Conservation (phyloP, 2,797 vertebrate genomes). For the Peromyscus eremicus region DNA sequence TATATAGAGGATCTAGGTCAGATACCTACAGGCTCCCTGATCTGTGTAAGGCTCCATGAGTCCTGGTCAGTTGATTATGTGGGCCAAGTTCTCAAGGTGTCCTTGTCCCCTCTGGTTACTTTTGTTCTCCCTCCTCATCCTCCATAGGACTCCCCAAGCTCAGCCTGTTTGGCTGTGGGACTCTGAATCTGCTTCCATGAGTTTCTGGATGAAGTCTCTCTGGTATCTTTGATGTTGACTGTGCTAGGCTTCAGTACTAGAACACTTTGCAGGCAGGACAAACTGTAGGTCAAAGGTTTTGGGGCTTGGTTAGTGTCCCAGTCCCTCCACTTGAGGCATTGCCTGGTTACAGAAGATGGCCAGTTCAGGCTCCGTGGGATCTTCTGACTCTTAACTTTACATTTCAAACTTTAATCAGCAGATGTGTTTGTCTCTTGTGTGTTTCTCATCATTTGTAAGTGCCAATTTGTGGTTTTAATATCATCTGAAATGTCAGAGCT, state of each 20-base stretch:
- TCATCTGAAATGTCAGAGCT: constrained; percentile 77
- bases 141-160: background rate
- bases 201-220: background rate
- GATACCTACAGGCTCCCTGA: background rate
- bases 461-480: constrained; percentile 74
- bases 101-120: background rate
- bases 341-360: background rate
- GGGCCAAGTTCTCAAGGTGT: too few species aligned
- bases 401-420: constrained; percentile 76
- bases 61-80: too few species aligned
- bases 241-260: background rate
- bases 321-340: background rate
- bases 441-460: constrained; percentile 68
- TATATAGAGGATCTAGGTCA: background rate
- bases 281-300: background rate
- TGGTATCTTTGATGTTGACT: background rate
- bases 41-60: background rate
- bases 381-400: constrained; percentile 67
- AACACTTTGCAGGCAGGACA: background rate
- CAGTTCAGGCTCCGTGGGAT: background rate
- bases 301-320: background rate
- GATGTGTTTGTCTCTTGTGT: constrained; percentile 76
- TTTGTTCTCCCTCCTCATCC: background rate
- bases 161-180: background rate
- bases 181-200: background rate